Conservation (phyloP, 2,888 invertebrate species). For the Exephanes ischioxanthus region DNA sequence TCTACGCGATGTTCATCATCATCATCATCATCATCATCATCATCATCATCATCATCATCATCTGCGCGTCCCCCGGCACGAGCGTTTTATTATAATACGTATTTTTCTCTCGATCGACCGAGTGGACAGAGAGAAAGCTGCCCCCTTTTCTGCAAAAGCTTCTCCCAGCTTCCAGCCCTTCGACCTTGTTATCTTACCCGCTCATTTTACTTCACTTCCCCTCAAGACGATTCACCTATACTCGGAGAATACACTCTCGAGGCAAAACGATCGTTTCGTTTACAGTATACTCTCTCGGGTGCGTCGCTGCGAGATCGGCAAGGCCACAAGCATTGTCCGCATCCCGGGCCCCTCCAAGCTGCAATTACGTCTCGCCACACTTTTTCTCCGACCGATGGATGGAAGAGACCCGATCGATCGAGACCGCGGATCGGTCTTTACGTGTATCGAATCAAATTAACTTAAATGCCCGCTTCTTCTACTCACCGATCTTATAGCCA, state of each 20-base stretch:
- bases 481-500: background rate
- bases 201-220: conserved; percentile 15
- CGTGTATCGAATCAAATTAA: conserved; percentile 57
- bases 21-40: conserved; percentile 46
- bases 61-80: conserved; percentile 23
- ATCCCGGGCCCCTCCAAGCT: conserved; percentile 30
- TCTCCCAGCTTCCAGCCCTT: background rate
- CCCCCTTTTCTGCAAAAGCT: background rate
- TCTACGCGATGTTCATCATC: conserved; percentile 58
- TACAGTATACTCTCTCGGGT: conserved; percentile 36
- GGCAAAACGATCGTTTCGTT: conserved; percentile 24
- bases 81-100: conserved; percentile 11
- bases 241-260: conserved; percentile 1
- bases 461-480: conserved; percentile 53
- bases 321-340: conserved; percentile 27
- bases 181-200: background rate
- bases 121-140: conserved; percentile 7
- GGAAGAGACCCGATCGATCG: conserved; percentile 33
- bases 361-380: conserved; percentile 67
- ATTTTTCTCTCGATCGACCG: conserved; percentile 32
- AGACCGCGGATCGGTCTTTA: conserved; percentile 32
- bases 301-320: conserved; percentile 1
- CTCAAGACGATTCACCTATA: background rate
- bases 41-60: background rate
- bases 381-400: conserved; percentile 50